phyloP scores from a whole-genome alignment of 2,888 invertebrate species.

The Amphiduros pacificus region DNA sequence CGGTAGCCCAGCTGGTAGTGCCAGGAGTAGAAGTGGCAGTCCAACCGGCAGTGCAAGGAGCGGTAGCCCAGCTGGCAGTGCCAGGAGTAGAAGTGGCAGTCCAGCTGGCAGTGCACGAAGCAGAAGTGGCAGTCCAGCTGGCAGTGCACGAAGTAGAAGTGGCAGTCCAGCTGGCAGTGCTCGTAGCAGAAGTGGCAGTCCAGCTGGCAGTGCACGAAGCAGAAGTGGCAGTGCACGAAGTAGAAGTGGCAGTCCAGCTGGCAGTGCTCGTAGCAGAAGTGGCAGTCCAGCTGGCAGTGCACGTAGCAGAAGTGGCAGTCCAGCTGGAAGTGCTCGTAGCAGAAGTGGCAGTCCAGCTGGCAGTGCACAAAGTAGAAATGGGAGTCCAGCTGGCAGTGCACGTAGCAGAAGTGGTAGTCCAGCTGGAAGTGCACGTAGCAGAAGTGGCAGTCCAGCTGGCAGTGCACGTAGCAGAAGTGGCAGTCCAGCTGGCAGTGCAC shows the following conservation, averaged over 20 bases:
- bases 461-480: conserved; percentile 2
- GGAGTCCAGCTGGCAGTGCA: neutral
- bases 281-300: neutral
- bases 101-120: conserved; percentile 6
- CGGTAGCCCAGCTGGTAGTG: neutral
- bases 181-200: conserved; percentile 8
- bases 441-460: conserved; percentile 5
- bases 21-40: neutral
- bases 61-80: conserved; percentile 8
- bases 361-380: conserved; percentile 1
- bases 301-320: neutral
- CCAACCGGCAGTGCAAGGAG: neutral
- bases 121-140: conserved; percentile 7
- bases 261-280: neutral
- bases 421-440: neutral
- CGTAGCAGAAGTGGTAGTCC: neutral
- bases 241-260: neutral
- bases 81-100: conserved; percentile 1
- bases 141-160: neutral
- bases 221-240: neutral
- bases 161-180: conserved; percentile 5
- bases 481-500: conserved; percentile 3
- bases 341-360: conserved; percentile 13
- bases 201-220: neutral
- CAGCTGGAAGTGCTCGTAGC: conserved; percentile 1